Evolutionary conservation across 2,797 vertebrate species (phyloP).

Genomic region (Mormyrus hasselquistii): DNA sequence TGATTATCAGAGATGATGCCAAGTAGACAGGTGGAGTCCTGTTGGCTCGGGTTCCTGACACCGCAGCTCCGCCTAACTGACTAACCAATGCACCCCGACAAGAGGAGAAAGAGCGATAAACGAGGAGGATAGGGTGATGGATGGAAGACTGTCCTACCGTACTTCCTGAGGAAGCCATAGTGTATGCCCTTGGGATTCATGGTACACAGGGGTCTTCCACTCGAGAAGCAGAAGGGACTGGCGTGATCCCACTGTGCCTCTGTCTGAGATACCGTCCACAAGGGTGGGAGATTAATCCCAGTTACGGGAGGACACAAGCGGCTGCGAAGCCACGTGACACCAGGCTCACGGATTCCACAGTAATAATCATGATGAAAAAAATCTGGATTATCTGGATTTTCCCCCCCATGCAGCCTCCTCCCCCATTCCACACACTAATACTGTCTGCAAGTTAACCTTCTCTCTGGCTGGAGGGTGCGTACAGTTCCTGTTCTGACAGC

Average conservation of each 20-base stretch:
- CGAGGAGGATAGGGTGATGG: background rate
- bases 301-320: conserved; percentile 24
- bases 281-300: conserved; percentile 47
- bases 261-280: conserved; percentile 1
- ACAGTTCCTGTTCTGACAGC: background rate
- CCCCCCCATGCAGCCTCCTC: background rate
- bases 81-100: background rate
- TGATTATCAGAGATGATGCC: background rate
- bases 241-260: conserved; percentile 6
- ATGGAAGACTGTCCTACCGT: conserved; percentile 52
- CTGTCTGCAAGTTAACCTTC: background rate
- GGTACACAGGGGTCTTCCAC: background rate
- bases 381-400: conserved; percentile 35
- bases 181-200: conserved; percentile 64
- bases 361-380: conserved; percentile 42
- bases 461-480: background rate
- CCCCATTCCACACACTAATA: background rate
- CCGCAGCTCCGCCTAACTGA: background rate
- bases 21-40: background rate
- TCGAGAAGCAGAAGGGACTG: conserved; percentile 15
- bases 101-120: background rate
- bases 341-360: conserved; percentile 30
- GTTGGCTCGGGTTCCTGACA: background rate
- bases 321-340: conserved; percentile 39
- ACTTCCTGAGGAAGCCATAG: conserved; percentile 70